Evolutionary conservation across 2,797 vertebrate genomes (phyloP).

Genomic region (Manis javanica): DNA sequence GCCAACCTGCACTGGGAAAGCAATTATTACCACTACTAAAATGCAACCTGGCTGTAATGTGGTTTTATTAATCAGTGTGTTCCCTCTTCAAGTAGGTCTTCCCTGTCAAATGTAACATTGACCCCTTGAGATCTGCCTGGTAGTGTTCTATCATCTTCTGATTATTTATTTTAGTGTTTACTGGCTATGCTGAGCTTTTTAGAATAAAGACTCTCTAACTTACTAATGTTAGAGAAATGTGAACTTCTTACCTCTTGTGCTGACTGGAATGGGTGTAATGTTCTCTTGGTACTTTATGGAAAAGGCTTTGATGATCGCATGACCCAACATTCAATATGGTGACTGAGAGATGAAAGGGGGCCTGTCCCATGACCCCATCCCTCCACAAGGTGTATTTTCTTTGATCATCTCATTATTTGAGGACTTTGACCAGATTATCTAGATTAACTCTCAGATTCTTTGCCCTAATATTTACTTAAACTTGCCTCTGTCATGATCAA

Average conservation of each 20-base stretch:
- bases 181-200: neutral
- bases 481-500: slow-evolving; percentile 36
- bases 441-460: neutral
- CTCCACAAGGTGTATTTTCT: neutral
- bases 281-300: neutral
- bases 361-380: neutral
- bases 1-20: neutral
- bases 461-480: neutral
- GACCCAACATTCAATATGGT: neutral
- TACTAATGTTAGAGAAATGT: neutral
- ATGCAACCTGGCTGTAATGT: neutral
- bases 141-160: neutral
- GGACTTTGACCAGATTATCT: neutral
- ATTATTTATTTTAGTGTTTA: neutral
- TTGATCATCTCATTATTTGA: slow-evolving; percentile 38
- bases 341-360: neutral
- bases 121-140: neutral
- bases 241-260: neutral
- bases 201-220: slow-evolving; percentile 40
- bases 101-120: slow-evolving; percentile 28
- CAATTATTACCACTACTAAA: neutral
- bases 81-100: neutral
- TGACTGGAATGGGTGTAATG: neutral
- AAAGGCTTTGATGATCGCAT: neutral
- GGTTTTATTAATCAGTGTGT: neutral